phyloP scores from a whole-genome alignment of 2,113 vertebrate genomes.

The Colinus virginianus region DNA sequence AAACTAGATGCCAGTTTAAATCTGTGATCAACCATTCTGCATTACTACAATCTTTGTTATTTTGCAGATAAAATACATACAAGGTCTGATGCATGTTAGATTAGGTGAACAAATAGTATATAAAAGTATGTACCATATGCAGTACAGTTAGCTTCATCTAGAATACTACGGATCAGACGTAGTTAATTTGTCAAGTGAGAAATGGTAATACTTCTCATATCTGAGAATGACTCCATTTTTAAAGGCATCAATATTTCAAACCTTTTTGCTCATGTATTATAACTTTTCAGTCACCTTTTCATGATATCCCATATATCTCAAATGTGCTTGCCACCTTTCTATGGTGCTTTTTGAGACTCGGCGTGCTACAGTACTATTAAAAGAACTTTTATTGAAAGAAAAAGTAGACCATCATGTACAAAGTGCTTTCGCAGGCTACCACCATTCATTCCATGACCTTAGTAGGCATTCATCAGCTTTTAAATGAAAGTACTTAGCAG shows the following conservation, averaged over 20 bases:
- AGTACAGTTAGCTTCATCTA: slow-evolving; percentile 71
- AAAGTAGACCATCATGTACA: slow-evolving; percentile 42
- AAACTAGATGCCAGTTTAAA: slow-evolving; percentile 80
- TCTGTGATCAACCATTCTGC: slow-evolving; percentile 74
- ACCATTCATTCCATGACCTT: slow-evolving; percentile 63
- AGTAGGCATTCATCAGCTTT: slow-evolving; percentile 65
- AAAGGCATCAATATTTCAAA: slow-evolving; percentile 79
- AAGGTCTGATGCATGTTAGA: slow-evolving; percentile 74
- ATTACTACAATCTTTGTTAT: slow-evolving; percentile 73
- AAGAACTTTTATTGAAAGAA: slow-evolving; percentile 71
- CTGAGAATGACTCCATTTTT: slow-evolving; percentile 72
- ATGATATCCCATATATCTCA: slow-evolving; percentile 69
- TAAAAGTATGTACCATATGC: slow-evolving; percentile 60
- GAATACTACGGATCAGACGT: slow-evolving; percentile 58
- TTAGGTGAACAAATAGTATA: slow-evolving; percentile 75
- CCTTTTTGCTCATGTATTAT: slow-evolving; percentile 71
- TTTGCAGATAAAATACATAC: slow-evolving; percentile 61
- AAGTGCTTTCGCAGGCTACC: slow-evolving; percentile 34
- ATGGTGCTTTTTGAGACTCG: slow-evolving; percentile 57
- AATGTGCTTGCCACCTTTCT: slow-evolving; percentile 47
- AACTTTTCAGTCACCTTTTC: slow-evolving; percentile 79
- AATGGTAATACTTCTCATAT: slow-evolving; percentile 68
- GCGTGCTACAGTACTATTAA: slow-evolving; percentile 56
- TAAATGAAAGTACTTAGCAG: slow-evolving; percentile 75
- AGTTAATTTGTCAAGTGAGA: slow-evolving; percentile 77